Conservation (phyloP, 1,140 invertebrate genomes). For the Apis cerana region DNA sequence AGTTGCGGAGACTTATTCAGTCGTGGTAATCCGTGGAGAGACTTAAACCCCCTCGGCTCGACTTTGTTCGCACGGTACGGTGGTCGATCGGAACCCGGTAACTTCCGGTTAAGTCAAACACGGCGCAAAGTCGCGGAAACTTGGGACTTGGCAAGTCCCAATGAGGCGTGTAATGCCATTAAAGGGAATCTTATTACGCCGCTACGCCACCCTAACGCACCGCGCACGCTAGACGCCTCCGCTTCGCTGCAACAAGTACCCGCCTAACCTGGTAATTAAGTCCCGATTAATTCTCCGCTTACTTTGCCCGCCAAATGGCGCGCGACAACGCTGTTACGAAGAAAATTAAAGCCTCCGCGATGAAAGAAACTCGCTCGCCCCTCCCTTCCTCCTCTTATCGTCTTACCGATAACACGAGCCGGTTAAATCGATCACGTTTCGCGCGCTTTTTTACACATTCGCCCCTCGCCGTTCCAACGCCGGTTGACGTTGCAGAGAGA, state of each 20-base stretch:
- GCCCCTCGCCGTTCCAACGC: neutral
- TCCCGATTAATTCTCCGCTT: constrained; percentile 76
- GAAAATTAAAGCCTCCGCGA: constrained; percentile 58
- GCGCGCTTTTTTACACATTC: too few species aligned
- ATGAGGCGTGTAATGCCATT: constrained; percentile 82
- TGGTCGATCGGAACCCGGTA: constrained; percentile 69
- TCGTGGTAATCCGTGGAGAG: constrained; percentile 47
- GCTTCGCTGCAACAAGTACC: constrained; percentile 77
- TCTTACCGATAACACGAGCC: neutral
- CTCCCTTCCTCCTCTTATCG: neutral
- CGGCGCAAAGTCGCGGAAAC: constrained; percentile 75
- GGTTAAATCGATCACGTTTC: neutral
- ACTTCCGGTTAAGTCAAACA: constrained; percentile 80
- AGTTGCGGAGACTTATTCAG: constrained; percentile 43
- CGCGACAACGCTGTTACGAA: constrained; percentile 52
- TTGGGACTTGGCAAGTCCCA: constrained; percentile 79
- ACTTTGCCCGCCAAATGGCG: constrained; percentile 72
- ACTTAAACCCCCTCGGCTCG: constrained; percentile 45
- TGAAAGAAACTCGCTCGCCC: constrained; percentile 19
- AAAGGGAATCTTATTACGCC: constrained; percentile 80
- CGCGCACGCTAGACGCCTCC: constrained; percentile 63
- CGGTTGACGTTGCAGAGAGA: constrained; percentile 11
- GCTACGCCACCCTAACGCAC: constrained; percentile 70
- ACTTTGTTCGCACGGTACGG: constrained; percentile 56
- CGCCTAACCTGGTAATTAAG: constrained; percentile 75